These are phyloP conservation scores for Amphipyra tragopoginis DNA, from an alignment of 2,888 invertebrate genomes.

Conservation along the genomic window DNA sequence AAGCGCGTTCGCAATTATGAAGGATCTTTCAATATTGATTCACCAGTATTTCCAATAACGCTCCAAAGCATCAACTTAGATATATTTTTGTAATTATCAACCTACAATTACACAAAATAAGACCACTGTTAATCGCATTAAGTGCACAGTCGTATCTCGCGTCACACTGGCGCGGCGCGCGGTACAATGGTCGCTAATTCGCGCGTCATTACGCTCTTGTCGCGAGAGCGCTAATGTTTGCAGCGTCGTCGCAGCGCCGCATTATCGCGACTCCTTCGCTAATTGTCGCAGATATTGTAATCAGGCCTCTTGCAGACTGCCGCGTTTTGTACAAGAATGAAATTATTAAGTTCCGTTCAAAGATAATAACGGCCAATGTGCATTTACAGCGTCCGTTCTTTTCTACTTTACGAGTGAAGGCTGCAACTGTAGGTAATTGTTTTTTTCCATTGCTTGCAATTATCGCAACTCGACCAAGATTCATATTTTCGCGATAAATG, in stretches of 20 bases:
- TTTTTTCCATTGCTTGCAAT: conserved; percentile 30
- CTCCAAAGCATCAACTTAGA: background rate
- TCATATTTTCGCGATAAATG: background rate
- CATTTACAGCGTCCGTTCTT: conserved; percentile 45
- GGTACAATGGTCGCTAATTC: conserved; percentile 75
- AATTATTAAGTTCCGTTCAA: conserved; percentile 56
- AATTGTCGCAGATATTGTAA: conserved; percentile 60
- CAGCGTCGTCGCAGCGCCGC: conserved; percentile 58
- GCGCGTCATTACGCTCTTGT: conserved; percentile 73
- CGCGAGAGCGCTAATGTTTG: conserved; percentile 77
- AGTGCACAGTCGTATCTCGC: conserved; percentile 14
- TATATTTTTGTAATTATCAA: conserved; percentile 1
- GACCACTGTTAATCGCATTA: conserved; percentile 43
- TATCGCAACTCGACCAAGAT: background rate
- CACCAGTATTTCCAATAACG: too few relatives aligned
- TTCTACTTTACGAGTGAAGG: conserved; percentile 12
- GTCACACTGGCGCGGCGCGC: conserved; percentile 10
- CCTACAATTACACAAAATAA: conserved; percentile 26
- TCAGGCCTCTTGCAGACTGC: conserved; percentile 43
- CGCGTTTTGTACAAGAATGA: conserved; percentile 48
- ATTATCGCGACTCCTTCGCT: conserved; percentile 51
- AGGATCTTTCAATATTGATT: too few relatives aligned
- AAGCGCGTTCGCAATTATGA: too few relatives aligned
- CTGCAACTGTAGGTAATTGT: conserved; percentile 10
- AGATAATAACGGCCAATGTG: conserved; percentile 55